These are phyloP conservation scores for Subanguina moxae DNA, from an alignment of 1,140 invertebrate species.

Conservation along the genomic window DNA sequence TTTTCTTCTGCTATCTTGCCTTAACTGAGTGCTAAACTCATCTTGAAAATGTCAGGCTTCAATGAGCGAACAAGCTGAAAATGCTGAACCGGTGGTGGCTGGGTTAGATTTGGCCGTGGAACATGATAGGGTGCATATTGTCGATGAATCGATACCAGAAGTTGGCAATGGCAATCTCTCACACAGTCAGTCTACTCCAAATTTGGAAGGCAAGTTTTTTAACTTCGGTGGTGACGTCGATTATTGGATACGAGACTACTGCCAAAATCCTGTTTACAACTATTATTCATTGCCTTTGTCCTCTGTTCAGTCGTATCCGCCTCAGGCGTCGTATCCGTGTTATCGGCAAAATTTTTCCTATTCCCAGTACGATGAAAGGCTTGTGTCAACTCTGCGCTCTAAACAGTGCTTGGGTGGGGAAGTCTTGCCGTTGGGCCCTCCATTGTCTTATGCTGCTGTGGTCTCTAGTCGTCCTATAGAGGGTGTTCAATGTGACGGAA, in stretches of 20 bases:
- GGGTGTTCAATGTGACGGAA: too few relatives aligned
- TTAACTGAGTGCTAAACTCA: too few relatives aligned
- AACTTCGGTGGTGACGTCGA: not conserved
- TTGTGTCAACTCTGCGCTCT: not conserved
- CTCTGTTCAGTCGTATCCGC: not conserved
- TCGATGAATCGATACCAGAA: not conserved
- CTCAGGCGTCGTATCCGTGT: not conserved
- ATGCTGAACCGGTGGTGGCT: too few relatives aligned
- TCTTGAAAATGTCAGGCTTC: too few relatives aligned
- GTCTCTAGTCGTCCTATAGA: too few relatives aligned
- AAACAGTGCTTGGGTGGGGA: not conserved
- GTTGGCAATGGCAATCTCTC: not conserved
- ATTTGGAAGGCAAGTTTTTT: slow-evolving; percentile 14
- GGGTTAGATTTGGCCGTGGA: too few relatives aligned
- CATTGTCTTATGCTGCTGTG: too few relatives aligned
- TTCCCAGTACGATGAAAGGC: not conserved
- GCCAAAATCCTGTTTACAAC: not conserved
- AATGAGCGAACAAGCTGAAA: too few relatives aligned
- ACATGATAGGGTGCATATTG: not conserved
- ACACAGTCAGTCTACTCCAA: slow-evolving; percentile 6
- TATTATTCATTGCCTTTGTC: not conserved
- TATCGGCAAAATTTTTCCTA: not conserved
- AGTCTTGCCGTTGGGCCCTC: too few relatives aligned
- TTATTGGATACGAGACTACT: not conserved
- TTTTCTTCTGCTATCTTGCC: too few relatives aligned